These are phyloP conservation scores for Akabosia matsudoensis DNA, from an alignment of 1,140 invertebrate genomes.

Conservation along the genomic window DNA sequence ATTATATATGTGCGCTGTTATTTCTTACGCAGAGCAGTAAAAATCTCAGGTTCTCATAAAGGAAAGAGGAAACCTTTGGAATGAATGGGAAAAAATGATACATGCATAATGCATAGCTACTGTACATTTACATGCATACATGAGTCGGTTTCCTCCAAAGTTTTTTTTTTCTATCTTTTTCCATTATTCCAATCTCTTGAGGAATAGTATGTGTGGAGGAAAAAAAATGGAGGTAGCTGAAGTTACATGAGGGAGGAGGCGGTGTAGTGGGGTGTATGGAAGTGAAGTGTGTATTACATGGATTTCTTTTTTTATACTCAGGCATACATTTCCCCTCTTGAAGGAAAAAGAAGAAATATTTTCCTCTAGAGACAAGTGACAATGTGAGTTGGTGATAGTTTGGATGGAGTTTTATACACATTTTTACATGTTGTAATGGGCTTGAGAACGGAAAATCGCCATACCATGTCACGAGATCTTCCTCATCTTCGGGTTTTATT, in stretches of 20 bases:
- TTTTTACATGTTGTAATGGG: conserved; percentile 19
- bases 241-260: background rate
- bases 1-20: background rate
- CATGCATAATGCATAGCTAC: background rate
- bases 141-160: background rate
- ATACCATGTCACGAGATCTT: too few species aligned
- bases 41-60: conserved; percentile 2
- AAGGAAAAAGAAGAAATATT: background rate
- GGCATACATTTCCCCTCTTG: background rate
- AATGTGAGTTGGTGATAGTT: conserved; percentile 23
- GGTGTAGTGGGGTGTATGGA: conserved; percentile 1
- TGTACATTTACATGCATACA: too few species aligned
- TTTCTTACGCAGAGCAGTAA: background rate
- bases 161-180: conserved; percentile 24
- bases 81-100: conserved; percentile 8
- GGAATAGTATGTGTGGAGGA: background rate
- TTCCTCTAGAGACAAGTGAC: conserved; percentile 21
- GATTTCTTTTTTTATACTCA: background rate
- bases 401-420: conserved; percentile 23
- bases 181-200: conserved; percentile 19
- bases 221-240: background rate
- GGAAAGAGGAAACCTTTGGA: background rate
- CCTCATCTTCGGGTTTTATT: background rate
- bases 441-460: background rate
- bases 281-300: conserved; percentile 5